phyloP scores from a whole-genome alignment of 2,888 invertebrate species.

The Cephus pulcher region DNA sequence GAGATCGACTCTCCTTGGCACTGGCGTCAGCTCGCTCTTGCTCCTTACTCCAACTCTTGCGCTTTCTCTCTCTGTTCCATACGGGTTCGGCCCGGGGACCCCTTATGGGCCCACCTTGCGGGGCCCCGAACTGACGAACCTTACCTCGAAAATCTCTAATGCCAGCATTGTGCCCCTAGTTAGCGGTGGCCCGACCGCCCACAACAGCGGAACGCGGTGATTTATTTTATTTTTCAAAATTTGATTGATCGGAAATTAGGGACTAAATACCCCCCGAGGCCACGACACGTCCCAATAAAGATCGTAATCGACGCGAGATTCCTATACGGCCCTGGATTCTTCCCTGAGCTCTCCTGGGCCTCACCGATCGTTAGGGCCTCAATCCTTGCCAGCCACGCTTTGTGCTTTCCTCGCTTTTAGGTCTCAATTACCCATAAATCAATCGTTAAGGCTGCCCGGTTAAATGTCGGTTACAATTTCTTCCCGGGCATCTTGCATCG shows the following conservation, averaged over 20 bases:
- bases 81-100: not conserved
- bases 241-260: conserved; percentile 65
- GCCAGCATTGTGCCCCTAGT: conserved; percentile 60
- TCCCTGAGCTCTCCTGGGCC: not conserved
- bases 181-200: conserved; percentile 53
- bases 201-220: conserved; percentile 38
- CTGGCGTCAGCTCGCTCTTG: conserved; percentile 3
- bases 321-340: conserved; percentile 8
- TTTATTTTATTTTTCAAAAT: conserved; percentile 53
- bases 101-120: no score
- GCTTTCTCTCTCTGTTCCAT: conserved; percentile 7
- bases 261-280: conserved; percentile 60
- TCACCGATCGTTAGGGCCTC: conserved; percentile 1
- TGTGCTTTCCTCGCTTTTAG: conserved; percentile 2
- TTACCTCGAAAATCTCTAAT: conserved; percentile 41
- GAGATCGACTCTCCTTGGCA: conserved; percentile 15
- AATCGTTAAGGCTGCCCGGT: conserved; percentile 34
- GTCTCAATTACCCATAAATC: conserved; percentile 56
- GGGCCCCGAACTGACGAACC: conserved; percentile 28
- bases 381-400: not conserved
- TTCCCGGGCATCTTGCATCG: not conserved
- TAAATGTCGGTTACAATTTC: conserved; percentile 17
- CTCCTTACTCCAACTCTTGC: conserved; percentile 13
- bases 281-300: conserved; percentile 59
- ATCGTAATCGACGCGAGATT: conserved; percentile 53